These are phyloP conservation scores for Hystrix brachyura DNA, from an alignment of 2,113 vertebrate genomes.

Conservation along the genomic window DNA sequence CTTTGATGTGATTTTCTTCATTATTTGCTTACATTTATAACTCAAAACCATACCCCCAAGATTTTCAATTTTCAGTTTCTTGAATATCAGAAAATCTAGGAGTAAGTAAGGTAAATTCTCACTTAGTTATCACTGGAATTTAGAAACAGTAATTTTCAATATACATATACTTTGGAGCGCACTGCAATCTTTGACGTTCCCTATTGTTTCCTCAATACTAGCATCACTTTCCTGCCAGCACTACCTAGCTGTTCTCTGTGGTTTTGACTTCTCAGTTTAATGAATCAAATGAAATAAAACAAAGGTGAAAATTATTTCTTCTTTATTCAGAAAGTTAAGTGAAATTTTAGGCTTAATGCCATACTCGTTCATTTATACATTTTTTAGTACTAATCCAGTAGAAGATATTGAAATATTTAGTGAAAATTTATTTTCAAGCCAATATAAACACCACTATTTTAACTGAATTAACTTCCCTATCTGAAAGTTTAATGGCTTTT, in stretches of 20 bases:
- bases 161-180: not conserved
- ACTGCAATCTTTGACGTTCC: not conserved
- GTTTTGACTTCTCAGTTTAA: not conserved
- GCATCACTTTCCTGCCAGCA: not conserved
- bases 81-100: slow-evolving; percentile 36
- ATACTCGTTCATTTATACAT: not conserved
- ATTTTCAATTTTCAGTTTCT: not conserved
- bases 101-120: not conserved
- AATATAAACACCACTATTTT: not conserved
- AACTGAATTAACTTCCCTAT: not conserved
- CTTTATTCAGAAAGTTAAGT: not conserved
- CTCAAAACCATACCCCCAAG: not conserved
- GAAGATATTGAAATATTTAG: slow-evolving; percentile 31
- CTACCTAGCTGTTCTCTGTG: not conserved
- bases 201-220: not conserved
- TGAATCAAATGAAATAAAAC: not conserved
- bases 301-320: not conserved
- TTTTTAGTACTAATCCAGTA: not conserved
- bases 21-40: slow-evolving; percentile 13
- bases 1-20: not conserved
- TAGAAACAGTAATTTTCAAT: not conserved
- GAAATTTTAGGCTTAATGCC: not conserved
- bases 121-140: not conserved
- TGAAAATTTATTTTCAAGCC: slow-evolving; percentile 41
- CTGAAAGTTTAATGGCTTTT: fast-evolving